Percentiles rank a stretch among this genome's conserved stretches.
Conservation (phyloP, 2,113 vertebrate genomes). For the Taxidea taxus region DNA sequence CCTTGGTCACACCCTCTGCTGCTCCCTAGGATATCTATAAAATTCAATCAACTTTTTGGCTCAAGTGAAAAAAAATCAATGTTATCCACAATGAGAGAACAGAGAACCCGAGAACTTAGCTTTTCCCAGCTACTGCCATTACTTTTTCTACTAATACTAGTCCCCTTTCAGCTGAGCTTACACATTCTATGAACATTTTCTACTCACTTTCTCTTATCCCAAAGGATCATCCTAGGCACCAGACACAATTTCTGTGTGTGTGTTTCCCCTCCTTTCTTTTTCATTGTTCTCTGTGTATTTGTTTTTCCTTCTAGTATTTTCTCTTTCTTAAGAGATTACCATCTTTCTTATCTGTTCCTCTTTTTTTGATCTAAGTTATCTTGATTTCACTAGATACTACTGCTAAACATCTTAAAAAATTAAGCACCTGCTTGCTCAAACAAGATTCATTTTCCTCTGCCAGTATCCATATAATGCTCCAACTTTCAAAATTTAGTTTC, state of each 20-base stretch:
- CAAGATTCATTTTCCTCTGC: constrained; percentile 34
- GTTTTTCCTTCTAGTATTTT: background rate
- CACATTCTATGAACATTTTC: background rate
- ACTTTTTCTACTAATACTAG: background rate
- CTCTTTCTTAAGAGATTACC: background rate
- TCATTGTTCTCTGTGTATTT: background rate
- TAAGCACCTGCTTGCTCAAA: background rate
- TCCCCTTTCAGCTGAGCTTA: background rate
- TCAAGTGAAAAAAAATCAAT: background rate
- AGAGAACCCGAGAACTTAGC: background rate
- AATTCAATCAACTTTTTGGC: background rate
- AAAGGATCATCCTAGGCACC: background rate
- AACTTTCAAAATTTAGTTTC: constrained; percentile 18
- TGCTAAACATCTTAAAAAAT: background rate
- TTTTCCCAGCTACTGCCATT: background rate
- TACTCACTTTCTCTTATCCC: background rate
- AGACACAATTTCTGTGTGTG: background rate
- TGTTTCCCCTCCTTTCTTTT: background rate
- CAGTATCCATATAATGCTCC: background rate
- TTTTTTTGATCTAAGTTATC: background rate
- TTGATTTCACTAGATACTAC: background rate
- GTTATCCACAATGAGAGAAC: background rate
- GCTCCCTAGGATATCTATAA: background rate
- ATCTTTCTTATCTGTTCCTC: background rate
- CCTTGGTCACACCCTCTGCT: background rate